phyloP scores from a whole-genome alignment of 2,888 invertebrate genomes.

The Eurytoma californica region DNA sequence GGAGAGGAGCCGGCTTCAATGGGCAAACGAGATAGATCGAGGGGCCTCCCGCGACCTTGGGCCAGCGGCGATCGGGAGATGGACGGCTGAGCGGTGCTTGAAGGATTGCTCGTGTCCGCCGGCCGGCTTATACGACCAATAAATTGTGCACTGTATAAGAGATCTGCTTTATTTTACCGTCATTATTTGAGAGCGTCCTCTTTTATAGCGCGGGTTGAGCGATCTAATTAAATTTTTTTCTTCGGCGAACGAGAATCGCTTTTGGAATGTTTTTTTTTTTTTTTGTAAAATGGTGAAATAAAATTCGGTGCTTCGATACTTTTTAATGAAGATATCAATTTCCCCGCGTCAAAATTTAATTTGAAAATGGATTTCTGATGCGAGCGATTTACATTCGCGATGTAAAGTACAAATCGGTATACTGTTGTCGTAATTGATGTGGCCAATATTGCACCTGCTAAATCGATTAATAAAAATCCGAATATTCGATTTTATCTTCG shows the following conservation, averaged over 20 bases:
- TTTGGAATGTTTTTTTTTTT: background rate
- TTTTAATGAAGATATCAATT: too few species aligned
- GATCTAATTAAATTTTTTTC: background rate
- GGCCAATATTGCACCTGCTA: too few species aligned
- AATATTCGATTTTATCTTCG: too few species aligned
- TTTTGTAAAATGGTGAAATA: too few species aligned
- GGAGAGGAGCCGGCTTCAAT: slow-evolving; percentile 24
- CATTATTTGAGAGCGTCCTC: too few species aligned
- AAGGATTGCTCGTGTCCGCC: background rate
- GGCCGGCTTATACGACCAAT: background rate
- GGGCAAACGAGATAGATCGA: slow-evolving; percentile 46
- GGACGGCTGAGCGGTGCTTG: slow-evolving; percentile 35
- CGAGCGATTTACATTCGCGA: too few species aligned
- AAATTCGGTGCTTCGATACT: too few species aligned
- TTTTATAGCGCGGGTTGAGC: background rate
- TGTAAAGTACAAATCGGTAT: too few species aligned
- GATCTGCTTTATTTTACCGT: background rate
- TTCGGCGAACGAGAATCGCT: background rate
- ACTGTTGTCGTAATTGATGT: too few species aligned
- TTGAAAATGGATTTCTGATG: too few species aligned
- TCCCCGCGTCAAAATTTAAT: too few species aligned
- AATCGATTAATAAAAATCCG: too few species aligned
- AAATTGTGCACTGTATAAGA: background rate
- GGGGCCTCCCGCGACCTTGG: slow-evolving; percentile 29
- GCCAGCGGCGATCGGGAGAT: slow-evolving; percentile 18